Base-by-base conservation (phyloP, 1,140 invertebrate genomes). In the Pygmarrhopalites habei region DNA sequence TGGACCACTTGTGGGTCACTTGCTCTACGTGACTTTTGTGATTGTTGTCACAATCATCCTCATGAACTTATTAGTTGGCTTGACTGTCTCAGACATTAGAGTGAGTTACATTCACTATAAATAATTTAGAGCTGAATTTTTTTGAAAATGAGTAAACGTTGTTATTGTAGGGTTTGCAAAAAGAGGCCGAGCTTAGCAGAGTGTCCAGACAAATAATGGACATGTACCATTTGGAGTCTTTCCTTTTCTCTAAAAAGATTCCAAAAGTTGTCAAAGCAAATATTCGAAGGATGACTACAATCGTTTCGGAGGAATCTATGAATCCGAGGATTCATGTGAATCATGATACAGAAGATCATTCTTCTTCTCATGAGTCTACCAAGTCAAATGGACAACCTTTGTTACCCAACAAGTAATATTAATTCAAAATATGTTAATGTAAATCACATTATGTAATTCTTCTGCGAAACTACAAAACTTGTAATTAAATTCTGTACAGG, bases 11-110 rank as follows among this genome's bases (percentile, higher is more conserved):
- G 90, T 88, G 0, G 79, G 87, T 0, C 88, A 91, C 70, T 76
- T 86, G 2, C 81, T 91, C 72, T 86, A 89, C 63, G 73, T 88
- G 2, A 78, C 82, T 32, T 92, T 91, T 77, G 85, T 90, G 0
- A 76, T 92, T 2, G 75, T 92, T 2, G 86, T 90, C 0, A 90
- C 88, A 0, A 82, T 91, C 17, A 89, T 92, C 69, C 73, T 91
- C 47, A 89, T 88, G 19, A 92, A 92, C 76, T 73, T 92, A 2
- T 80, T 91, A 73, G 85, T 90, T 19, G 88, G 88, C 73, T 77
- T 91, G 44, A 88, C 88, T 25, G 88, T 91, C 21, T 88, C 85
- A 65, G 88, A 91, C 73, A 71, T 71, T 53, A 65, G 67, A 64
- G 65, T 67, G 60, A 58, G 10, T n/a, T n/a, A 41, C n/a, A 41